Evolutionary conservation across 2,113 vertebrate genomes (phyloP), one percentile per base, ranked within the genome.

Genomic region (Panthera leo): DNA sequence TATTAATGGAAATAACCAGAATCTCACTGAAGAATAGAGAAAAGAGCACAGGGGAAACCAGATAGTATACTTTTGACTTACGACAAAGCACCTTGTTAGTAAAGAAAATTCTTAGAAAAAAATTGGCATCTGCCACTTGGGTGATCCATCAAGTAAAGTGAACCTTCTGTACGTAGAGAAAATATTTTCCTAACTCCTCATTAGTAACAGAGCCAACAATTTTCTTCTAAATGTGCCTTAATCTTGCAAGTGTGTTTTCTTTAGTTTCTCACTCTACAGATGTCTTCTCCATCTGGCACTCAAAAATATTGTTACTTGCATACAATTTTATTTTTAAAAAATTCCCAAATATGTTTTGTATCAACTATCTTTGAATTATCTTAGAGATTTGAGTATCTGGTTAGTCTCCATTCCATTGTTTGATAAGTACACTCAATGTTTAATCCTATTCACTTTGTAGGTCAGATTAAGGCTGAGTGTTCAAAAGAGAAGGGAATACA

Each of bases 201-300:
- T 76, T 36, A 73, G 36, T 48, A 25, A 31, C 58, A 27, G 12
- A 86, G 73, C 48, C 51, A 73, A 68, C n/a, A 39, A 55, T 83
- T 85, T 83, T 36, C 73, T 97, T 58, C 73, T 73, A 63, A 63
- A 79, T 2, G 13, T 58, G 84, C 87, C 58, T 90, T 48, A 31
- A 36, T 68, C 58, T 79, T 3, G 9, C 58, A 86, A 83, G 63
- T 75, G 86, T 76, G 61, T 93, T 94, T 95, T 85, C 93, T 55
- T 87, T n/a, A 89, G 29, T 95, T 89, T 96, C 84, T 85, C 58
- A 90, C 87, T 80, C 92, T 85, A 70, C 87, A 90, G 95, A 93
- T 96, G 92, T 90, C 90, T 94, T 95, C 84, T 92, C 87, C 90
- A 85, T 96, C 87, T 97, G 94, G 91, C 34, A 85, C 87, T 97